Evolutionary conservation across 2,797 vertebrate genomes (phyloP), one percentile per base, ranked within the genome.

Genomic region (Tolypeutes matacus): DNA sequence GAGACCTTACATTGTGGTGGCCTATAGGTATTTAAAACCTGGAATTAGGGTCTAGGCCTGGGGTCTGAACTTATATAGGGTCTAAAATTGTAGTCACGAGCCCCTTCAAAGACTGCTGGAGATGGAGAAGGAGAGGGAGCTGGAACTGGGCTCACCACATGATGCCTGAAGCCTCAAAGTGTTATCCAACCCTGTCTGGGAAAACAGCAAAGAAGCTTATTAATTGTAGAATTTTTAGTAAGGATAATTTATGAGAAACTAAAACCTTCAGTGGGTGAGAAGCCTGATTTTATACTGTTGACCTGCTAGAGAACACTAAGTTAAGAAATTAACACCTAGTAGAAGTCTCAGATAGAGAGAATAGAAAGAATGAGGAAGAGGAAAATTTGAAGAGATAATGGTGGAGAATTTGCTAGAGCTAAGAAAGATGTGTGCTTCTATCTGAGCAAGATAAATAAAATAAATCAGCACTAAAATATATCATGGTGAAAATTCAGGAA

Each of bases 361-460:
- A 34, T 21, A 76, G n/a, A 56, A 58, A 78, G n/a, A 70, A 73
- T 60, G 20, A 81, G 15, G 49, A 72, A 73, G 4, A 67, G 31
- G 11, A 8, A 39, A 62, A 53, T 86, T 80, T 85, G 39, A 84
- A 69, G 72, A 95, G 42, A 75, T 29, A 64, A 83, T 60, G 25
- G 39, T 31, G 4, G 13, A 86, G 27, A 86, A 69, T 72, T 82
- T 95, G 80, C 39, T 77, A 73, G 53, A 49, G 27, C 12, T 91
- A 62, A 85, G 9, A 34, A 85, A 87, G 34, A 81, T 20, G 10
- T 62, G 20, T 72, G 21, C 89, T 83, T 64, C 7, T 46, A n/a
- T 87, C 11, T 75, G 88, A 77, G 29, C 36, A 85, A 86, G 1
- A 91, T 75, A 75, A 89, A 60, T 93, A 73, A 82, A 94, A 56